Base-by-base conservation (phyloP, 2,113 vertebrate genomes). In the Potamarius usumacintae region DNA sequence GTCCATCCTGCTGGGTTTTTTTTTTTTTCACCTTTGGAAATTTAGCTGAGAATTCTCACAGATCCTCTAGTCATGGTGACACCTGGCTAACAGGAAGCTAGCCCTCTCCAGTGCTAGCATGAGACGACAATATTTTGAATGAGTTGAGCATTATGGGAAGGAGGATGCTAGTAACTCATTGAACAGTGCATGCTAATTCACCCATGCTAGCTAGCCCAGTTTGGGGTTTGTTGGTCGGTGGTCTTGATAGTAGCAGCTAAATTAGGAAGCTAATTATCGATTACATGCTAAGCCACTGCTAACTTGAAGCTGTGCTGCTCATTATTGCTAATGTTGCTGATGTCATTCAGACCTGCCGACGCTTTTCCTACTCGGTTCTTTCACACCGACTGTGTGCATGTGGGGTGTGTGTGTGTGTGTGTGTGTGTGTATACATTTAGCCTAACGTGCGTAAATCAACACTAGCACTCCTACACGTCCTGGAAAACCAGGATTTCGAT, bases 51-150 rank as follows among this genome's bases (percentile, higher is more conserved):
- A 76, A 78, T 53, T 0, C n/a, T 55, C 76, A 53, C 50, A 27
- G 2, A 1, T 1, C 53, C 50, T n/a, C 76, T 17, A 6, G 30
- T 15, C 25, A 53, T 63, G 78, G 17, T 62, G 52, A 18, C 30
- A 82, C 48, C 20, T 18, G 27, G 71, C 80, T 87, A 86, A 87
- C 86, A 76, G 58, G 86, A 87, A 83, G 86, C 20, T 63, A 84
- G 42, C 55, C 63, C 52, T 58, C 34, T 27, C 58, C 57, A 67
- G 20, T 15, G 48, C 50, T 86, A 78, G 50, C 60, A 77, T 55
- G 71, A 55, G 57, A 65, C 58, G 55, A 48, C 18, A 4, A 8
- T 20, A 18, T 18, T 11, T 74, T 72, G 25, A 53, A 62, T 65
- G 71, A 86, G 27, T 60, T 57, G 48, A 63, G 67, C n/a, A 27